Conservation (phyloP, 2,113 vertebrate genomes). For the Mirza zaza region DNA sequence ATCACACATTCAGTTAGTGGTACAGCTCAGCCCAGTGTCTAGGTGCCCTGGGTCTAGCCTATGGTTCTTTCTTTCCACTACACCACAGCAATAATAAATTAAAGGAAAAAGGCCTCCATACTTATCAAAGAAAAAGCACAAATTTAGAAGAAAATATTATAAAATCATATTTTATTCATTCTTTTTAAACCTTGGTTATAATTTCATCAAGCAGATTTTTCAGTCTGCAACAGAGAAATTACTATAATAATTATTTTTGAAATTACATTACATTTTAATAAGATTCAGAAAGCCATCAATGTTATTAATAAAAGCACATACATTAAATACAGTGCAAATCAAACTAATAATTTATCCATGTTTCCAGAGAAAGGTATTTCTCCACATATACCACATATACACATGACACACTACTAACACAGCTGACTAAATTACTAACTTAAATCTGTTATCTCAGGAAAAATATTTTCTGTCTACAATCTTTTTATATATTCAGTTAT, state of each 20-base stretch:
- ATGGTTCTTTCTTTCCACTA: background rate
- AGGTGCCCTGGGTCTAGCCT: background rate
- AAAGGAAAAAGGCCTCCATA: background rate
- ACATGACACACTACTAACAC: background rate
- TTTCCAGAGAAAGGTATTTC: conserved; percentile 11
- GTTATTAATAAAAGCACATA: background rate
- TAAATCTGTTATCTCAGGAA: background rate
- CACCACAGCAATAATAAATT: background rate
- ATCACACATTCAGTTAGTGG: background rate
- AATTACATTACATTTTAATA: background rate
- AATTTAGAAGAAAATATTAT: background rate
- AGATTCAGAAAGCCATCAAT: background rate
- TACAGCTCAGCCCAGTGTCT: background rate
- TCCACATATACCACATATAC: background rate
- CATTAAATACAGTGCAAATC: background rate
- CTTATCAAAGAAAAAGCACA: background rate
- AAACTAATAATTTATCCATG: background rate
- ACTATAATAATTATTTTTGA: background rate
- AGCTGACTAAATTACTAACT: background rate
- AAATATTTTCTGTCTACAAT: background rate
- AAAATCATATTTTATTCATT: conserved; percentile 1
- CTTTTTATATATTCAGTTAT: background rate
- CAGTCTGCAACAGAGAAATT: background rate
- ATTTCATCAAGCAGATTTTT: background rate
- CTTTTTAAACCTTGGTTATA: background rate